Percentiles rank a stretch among this genome's conserved stretches.
Conservation (phyloP, 2,888 invertebrate species). For the Dryadula phaetusa region DNA sequence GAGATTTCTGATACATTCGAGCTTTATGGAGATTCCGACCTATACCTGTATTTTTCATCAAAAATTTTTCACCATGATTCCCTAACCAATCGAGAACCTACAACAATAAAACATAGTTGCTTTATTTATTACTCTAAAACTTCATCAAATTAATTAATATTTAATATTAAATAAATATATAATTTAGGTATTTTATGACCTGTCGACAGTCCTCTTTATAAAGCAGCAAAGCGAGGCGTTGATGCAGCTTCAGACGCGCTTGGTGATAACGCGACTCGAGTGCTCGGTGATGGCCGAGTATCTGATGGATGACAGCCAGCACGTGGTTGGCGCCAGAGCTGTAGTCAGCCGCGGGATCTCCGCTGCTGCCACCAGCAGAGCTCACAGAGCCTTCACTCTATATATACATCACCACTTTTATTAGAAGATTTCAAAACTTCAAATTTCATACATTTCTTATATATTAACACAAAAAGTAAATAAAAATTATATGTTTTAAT, state of each 20-base stretch:
- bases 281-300: slow-evolving; percentile 96
- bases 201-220: slow-evolving; percentile 99
- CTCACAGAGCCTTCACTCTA: slow-evolving; percentile 78
- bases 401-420: not conserved
- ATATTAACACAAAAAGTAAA: too few species aligned
- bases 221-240: slow-evolving; percentile 94
- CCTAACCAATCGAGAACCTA: slow-evolving; percentile 98
- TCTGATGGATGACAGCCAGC: slow-evolving; percentile 97
- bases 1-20: slow-evolving; percentile 97
- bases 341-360: slow-evolving; percentile 97
- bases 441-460: too few species aligned
- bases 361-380: slow-evolving; percentile 86
- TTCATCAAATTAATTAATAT: too few species aligned
- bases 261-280: slow-evolving; percentile 97
- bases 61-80: slow-evolving; percentile 98
- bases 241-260: slow-evolving; percentile 97
- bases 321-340: slow-evolving; percentile 98
- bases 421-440: not conserved
- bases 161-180: not conserved
- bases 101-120: slow-evolving; percentile 40
- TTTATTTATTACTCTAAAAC: not conserved
- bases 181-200: slow-evolving; percentile 70
- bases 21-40: slow-evolving; percentile 98
- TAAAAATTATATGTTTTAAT: too few species aligned
- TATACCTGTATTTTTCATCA: slow-evolving; percentile 98